Percentiles rank a stretch among this genome's conserved stretches.
Evolutionary conservation across 2,797 vertebrate species (phyloP).

Genomic region (Syndactyla subalaris): DNA sequence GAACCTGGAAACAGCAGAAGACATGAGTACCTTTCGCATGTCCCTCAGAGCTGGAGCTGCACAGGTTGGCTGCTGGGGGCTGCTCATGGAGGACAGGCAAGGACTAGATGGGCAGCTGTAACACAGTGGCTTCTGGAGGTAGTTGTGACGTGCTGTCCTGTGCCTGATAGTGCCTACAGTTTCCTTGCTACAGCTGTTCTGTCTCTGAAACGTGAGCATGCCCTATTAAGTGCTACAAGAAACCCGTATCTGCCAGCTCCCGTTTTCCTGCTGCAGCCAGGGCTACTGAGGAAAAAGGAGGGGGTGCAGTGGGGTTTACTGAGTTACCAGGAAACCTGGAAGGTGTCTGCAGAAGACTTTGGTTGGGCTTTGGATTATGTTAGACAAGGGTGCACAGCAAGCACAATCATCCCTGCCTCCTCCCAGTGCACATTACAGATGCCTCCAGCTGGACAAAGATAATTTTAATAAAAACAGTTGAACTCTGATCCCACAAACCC

Average conservation of each 20-base stretch:
- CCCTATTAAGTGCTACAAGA: not conserved
- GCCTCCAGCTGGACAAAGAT: not conserved
- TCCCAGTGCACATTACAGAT: not conserved
- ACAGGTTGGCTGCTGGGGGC: not conserved
- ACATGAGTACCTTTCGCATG: not conserved
- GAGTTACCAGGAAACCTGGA: not conserved
- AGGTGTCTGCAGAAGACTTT: not conserved
- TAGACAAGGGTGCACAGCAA: not conserved
- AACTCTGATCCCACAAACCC: not conserved
- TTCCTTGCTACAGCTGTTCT: not conserved
- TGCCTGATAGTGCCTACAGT: not conserved
- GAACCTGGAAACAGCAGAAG: not conserved
- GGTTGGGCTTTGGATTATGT: not conserved
- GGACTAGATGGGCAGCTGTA: not conserved
- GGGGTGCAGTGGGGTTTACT: not conserved
- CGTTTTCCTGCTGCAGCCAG: not conserved
- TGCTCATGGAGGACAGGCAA: not conserved
- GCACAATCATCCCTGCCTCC: not conserved
- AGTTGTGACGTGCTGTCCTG: not conserved
- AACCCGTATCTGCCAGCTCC: not conserved
- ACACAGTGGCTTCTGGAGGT: not conserved
- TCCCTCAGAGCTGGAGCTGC: not conserved
- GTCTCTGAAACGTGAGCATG: accelerated
- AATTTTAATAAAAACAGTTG: not conserved
- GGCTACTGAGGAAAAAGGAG: not conserved